Conservation (phyloP, 2,113 vertebrate species). For the Hucho hucho region DNA sequence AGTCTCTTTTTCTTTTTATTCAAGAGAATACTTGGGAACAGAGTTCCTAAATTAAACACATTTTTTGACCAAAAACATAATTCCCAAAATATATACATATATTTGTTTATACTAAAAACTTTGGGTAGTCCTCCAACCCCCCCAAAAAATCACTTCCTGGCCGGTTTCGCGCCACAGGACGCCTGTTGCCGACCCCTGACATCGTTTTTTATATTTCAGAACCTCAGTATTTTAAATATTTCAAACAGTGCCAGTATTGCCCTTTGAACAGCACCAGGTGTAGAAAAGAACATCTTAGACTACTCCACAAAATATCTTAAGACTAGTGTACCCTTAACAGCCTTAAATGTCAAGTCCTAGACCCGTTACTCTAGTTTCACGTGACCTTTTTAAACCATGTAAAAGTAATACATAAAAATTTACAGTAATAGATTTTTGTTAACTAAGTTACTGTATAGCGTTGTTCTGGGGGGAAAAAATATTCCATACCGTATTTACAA, state of each 20-base stretch:
- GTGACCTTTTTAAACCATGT: conserved; percentile 38
- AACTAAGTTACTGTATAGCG: conserved; percentile 27
- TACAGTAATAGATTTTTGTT: conserved; percentile 21
- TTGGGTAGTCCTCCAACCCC: too few relatives aligned
- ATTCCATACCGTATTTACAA: conserved; percentile 63
- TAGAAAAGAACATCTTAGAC: conserved; percentile 64
- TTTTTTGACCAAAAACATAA: too few relatives aligned
- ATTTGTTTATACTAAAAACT: too few relatives aligned
- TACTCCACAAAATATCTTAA: conserved; percentile 46
- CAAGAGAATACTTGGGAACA: too few relatives aligned
- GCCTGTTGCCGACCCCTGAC: too few relatives aligned
- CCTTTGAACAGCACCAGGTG: conserved; percentile 81
- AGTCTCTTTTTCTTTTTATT: too few relatives aligned
- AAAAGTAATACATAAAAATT: conserved; percentile 27
- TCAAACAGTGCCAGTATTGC: conserved; percentile 43
- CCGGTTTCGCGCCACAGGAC: too few relatives aligned
- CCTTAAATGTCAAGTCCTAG: conserved; percentile 39
- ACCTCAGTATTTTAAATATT: conserved; percentile 28
- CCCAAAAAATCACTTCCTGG: too few relatives aligned
- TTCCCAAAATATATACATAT: too few relatives aligned
- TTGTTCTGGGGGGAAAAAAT: conserved; percentile 37
- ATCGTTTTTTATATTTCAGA: conserved; percentile 39
- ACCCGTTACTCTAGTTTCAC: conserved; percentile 36
- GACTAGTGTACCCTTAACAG: conserved; percentile 50
- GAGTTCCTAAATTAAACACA: too few relatives aligned